These are phyloP conservation scores for Glomeris maerens DNA, from an alignment of 1,140 invertebrate genomes.

Conservation along the genomic window DNA sequence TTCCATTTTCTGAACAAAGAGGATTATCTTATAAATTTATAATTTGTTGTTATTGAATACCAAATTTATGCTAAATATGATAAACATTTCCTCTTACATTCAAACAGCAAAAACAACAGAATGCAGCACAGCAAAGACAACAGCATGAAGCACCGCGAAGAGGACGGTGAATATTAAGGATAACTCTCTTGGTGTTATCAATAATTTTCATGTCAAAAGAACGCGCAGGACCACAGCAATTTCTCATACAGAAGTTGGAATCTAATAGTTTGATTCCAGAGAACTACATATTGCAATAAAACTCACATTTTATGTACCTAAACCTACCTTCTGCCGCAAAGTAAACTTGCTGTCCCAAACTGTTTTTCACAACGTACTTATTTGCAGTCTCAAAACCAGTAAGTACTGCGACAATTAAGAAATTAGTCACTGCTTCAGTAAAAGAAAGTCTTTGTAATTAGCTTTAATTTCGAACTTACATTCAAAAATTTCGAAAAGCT, in stretches of 20 bases:
- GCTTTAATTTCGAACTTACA: too few species aligned
- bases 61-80: not conserved
- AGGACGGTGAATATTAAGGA: slow-evolving; percentile 58
- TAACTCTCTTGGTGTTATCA: slow-evolving; percentile 59
- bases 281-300: too few species aligned
- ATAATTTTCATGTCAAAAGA: slow-evolving; percentile 74
- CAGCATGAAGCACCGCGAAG: slow-evolving; percentile 60
- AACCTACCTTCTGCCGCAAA: slow-evolving; percentile 54
- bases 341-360: slow-evolving; percentile 59
- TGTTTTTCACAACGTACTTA: slow-evolving; percentile 64
- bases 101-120: too few species aligned
- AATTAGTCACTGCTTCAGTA: too few species aligned
- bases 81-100: slow-evolving; percentile 39
- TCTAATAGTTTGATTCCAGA: too few species aligned
- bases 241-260: slow-evolving; percentile 57
- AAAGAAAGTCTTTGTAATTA: too few species aligned
- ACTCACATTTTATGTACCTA: too few species aligned
- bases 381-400: slow-evolving; percentile 79
- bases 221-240: slow-evolving; percentile 57
- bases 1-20: slow-evolving; percentile 42
- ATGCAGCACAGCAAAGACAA: slow-evolving; percentile 74
- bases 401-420: slow-evolving; percentile 37
- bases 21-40: too few species aligned
- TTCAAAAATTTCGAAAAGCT: slow-evolving; percentile 73
- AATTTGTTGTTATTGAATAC: too few species aligned